Evolutionary conservation across 2,888 invertebrate species (phyloP).

Genomic region (Parnassius apollo): DNA sequence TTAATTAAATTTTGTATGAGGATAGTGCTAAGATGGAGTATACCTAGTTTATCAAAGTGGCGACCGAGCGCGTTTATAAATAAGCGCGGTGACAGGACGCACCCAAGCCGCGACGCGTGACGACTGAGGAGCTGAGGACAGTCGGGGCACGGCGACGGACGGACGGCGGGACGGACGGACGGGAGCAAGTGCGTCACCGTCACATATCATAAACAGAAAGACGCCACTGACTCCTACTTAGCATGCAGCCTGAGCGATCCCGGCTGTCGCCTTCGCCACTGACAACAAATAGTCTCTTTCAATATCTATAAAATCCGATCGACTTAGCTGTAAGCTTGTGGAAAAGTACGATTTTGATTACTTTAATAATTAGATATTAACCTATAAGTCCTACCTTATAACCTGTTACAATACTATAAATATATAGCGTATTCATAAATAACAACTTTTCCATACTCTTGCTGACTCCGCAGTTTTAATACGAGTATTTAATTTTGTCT

Average conservation of each 20-base stretch:
- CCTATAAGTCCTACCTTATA: no score
- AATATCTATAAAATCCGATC: not conserved
- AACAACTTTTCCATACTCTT: no score
- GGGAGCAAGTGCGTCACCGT: slow-evolving; percentile 69
- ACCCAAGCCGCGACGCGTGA: slow-evolving; percentile 60
- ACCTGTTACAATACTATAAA: no score
- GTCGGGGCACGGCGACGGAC: slow-evolving; percentile 55
- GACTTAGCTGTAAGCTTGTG: no score
- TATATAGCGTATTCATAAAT: no score
- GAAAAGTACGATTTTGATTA: no score
- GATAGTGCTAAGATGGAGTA: slow-evolving; percentile 37
- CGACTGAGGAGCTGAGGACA: slow-evolving; percentile 47
- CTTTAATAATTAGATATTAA: no score
- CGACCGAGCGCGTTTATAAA: slow-evolving; percentile 73
- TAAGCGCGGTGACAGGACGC: slow-evolving; percentile 72
- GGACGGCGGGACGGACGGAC: slow-evolving; percentile 55
- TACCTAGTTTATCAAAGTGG: slow-evolving; percentile 60
- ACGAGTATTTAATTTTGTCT: no score
- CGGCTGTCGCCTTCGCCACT: slow-evolving; percentile 32
- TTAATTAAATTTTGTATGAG: slow-evolving; percentile 5
- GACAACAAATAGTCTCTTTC: slow-evolving; percentile 12
- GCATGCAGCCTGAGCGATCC: slow-evolving; percentile 52
- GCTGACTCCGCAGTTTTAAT: no score
- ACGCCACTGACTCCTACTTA: slow-evolving; percentile 56
- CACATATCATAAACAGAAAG: slow-evolving; percentile 61